phyloP scores from a whole-genome alignment of 2,888 invertebrate genomes.

The Eupithecia exiguata region DNA sequence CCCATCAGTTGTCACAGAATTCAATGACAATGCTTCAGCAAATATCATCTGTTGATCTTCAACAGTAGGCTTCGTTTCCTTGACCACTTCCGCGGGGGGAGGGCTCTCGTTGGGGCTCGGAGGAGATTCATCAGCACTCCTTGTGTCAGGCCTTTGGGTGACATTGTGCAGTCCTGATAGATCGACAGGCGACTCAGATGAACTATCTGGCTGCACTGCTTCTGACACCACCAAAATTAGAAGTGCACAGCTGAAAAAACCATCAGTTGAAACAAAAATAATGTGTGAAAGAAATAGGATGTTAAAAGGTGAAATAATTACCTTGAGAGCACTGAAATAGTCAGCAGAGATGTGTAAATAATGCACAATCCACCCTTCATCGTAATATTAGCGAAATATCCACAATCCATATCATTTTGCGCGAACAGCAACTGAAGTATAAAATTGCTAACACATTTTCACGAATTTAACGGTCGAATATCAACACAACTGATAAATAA shows the following conservation, averaged over 20 bases:
- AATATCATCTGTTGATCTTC: slow-evolving; percentile 77
- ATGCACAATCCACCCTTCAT: slow-evolving; percentile 85
- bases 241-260: slow-evolving; percentile 80
- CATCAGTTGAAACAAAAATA: slow-evolving; percentile 7
- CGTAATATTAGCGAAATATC: slow-evolving; percentile 79
- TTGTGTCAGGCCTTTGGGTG: slow-evolving; percentile 62
- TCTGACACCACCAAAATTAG: slow-evolving; percentile 85
- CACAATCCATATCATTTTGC: slow-evolving; percentile 81
- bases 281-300: background rate
- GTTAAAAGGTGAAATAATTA: slow-evolving; percentile 52
- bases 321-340: slow-evolving; percentile 85
- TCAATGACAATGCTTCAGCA: slow-evolving; percentile 79
- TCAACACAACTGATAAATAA: slow-evolving; percentile 46
- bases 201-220: slow-evolving; percentile 71
- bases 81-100: slow-evolving; percentile 36
- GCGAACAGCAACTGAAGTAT: slow-evolving; percentile 56
- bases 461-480: slow-evolving; percentile 55
- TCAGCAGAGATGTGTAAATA: slow-evolving; percentile 85
- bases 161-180: slow-evolving; percentile 76
- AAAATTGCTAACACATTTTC: slow-evolving; percentile 63
- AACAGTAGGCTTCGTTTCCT: slow-evolving; percentile 42
- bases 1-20: slow-evolving; percentile 83
- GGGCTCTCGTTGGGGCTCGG: slow-evolving; percentile 22
- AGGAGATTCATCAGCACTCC: slow-evolving; percentile 26
- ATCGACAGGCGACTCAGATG: slow-evolving; percentile 62